Evolutionary conservation across 2,113 vertebrate genomes (phyloP), one percentile per base, ranked within the genome.

Genomic region (Chionomys nivalis): DNA sequence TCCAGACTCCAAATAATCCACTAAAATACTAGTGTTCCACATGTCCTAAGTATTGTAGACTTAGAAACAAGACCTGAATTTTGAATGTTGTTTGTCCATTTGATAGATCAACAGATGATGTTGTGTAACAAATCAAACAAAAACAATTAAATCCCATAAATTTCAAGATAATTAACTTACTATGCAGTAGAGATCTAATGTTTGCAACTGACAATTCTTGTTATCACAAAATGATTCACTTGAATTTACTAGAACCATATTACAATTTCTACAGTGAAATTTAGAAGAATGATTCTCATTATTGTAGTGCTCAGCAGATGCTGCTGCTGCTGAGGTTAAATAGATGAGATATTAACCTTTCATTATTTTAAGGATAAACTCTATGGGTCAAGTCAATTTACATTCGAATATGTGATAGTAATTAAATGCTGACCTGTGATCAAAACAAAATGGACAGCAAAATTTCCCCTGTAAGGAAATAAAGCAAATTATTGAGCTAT

Each of bases 341-440:
- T 92, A 81, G 7, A 5, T 73, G 47, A 52, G 28, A 65, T 65
- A 47, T 61, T 89, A 94, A 75, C 16, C 1, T 36, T 93, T 93
- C 19, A 63, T 13, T 88, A 63, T 31, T 94, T 92, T 83, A 89
- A 70, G 3, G 61, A 86, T 95, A 17, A 86, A 75, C 8, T 78
- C 44, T 21, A 65, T 19, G 81, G 23, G 61, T 90, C 44, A 83
- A 58, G 93, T 83, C 58, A 28, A 91, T 93, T 89, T 89, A 2
- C 39, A 96, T 79, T 91, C 19, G 63, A 95, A 90, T 92, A 4
- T 72, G 0, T 73, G 47, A 70, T 90, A 86, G 92, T 49, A 91
- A 97, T 85, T 70, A 79, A 89, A 90, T 79, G 33, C 19, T 92
- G 70, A 95, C 79, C 76, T 47, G 36, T 55, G 68, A 68, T 68